Evolutionary conservation across 2,888 invertebrate genomes (phyloP).

Genomic region (Cantharis rufa): DNA sequence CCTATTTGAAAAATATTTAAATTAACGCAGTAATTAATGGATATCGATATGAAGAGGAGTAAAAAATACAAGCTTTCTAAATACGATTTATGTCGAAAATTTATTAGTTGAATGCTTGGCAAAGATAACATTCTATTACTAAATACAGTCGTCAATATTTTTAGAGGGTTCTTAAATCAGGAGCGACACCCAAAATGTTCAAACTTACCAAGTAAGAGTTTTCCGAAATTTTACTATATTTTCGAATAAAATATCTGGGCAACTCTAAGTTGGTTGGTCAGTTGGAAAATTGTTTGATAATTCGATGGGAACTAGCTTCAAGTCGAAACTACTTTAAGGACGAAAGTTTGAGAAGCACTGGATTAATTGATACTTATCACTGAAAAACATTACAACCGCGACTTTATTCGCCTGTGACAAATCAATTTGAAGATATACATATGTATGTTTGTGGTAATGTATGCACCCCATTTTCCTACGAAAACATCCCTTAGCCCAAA

Average conservation of each 20-base stretch:
- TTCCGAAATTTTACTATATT: not conserved
- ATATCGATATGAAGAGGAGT: constrained; percentile 21
- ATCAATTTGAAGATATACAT: constrained; percentile 59
- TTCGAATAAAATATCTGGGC: not conserved
- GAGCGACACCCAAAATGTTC: constrained; percentile 37
- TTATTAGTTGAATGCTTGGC: constrained; percentile 54
- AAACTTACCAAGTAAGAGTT: not conserved
- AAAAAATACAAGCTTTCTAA: constrained; percentile 34
- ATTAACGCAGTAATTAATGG: not conserved
- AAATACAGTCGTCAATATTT: constrained; percentile 49
- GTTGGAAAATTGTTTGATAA: not conserved
- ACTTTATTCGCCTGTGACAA: constrained; percentile 57
- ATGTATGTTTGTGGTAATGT: constrained; percentile 55
- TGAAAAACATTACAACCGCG: constrained; percentile 54
- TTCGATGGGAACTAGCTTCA: not conserved
- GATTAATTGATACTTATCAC: constrained; percentile 53
- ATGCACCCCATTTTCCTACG: constrained; percentile 52
- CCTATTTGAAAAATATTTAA: not conserved
- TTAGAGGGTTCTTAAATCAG: constrained; percentile 31
- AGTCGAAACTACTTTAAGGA: not conserved
- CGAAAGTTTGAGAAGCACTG: constrained; percentile 40
- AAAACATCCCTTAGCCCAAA: constrained; percentile 44
- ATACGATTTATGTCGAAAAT: constrained; percentile 51
- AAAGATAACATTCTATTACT: constrained; percentile 51
- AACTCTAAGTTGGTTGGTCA: not conserved